Base-by-base conservation (phyloP, 2,888 invertebrate genomes). In the Dendrolimus pini region DNA sequence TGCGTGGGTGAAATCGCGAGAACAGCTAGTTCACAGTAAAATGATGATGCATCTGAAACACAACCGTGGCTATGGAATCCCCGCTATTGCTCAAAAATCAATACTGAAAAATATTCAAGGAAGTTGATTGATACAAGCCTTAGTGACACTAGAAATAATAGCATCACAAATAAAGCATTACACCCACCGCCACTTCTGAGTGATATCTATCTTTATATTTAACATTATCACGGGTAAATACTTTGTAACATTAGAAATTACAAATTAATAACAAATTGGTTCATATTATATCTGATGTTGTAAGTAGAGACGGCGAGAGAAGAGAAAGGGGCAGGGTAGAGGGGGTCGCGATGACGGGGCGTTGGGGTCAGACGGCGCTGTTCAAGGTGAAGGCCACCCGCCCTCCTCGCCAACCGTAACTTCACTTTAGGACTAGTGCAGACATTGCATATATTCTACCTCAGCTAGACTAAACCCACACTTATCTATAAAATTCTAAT, bases 341-440 rank as follows among this genome's bases (percentile, higher is more conserved):
- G 68, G 65, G 69, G 72, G 71, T 68, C 65, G 69, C 61, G 68
- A 70, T 72, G 71, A 70, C 70, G 75, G 73, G 67, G 65, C 63
- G 64, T 62, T 62, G 68, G 78, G 86, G 87, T 83, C 85, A 87
- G 88, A 85, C 84, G 80, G 79, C 76, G 80, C 75, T 81, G 78
- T 87, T 86, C 89, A 89, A 89, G 89, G 89, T 89, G 83, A 89
- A 89, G 89, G 89, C 81, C 85, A 73, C 70, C 74, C 74, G 69
- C 76, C 67, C 67, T 61, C 62, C 68, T 61, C 71, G 71, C 67
- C 72, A 73, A 71, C 75, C 67, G 73, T 71, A 74, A 69, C 67
- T 71, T 68, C 69, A 72, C 60, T 59, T 57, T 61, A 60, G 55
- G 55, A 52, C 42, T 47, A 60, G 30, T 63, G 62, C 64, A 67